Conservation (phyloP, 2,113 vertebrate species). For the Hemiprocne comata region DNA sequence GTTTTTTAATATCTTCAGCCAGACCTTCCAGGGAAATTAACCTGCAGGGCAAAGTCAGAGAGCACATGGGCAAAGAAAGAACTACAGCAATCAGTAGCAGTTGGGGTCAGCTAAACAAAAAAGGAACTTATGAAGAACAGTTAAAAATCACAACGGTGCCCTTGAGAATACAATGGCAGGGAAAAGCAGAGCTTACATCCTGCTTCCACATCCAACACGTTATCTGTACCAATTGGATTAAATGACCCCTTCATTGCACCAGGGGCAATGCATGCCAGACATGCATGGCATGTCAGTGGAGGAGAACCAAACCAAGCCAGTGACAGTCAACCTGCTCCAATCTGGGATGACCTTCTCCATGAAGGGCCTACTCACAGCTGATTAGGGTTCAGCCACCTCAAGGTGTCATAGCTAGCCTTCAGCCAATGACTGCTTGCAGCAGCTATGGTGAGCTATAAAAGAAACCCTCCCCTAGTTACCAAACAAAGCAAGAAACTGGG, state of each 20-base stretch:
- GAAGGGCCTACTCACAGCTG: neutral
- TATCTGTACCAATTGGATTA: neutral
- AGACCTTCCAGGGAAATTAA: neutral
- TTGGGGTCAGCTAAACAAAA: neutral
- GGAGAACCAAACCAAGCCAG: no score
- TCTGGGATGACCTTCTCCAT: neutral
- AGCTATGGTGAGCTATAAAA: neutral
- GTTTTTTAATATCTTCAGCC: neutral
- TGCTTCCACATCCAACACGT: neutral
- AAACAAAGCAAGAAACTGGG: neutral
- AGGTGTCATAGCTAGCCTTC: neutral
- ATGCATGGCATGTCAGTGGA: no score
- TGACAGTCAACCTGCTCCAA: neutral
- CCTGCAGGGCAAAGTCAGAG: neutral
- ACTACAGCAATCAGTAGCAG: neutral
- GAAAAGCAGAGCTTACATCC: neutral
- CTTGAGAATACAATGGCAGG: neutral
- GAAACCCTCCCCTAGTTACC: neutral
- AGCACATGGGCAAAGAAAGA: no score
- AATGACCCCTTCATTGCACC: neutral
- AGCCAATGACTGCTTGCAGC: neutral
- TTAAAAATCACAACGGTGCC: neutral
- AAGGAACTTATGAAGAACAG: neutral
- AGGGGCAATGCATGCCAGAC: neutral
- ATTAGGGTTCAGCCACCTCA: neutral